These are phyloP conservation scores for Rallus limicola DNA, from an alignment of 2,113 vertebrate genomes.

Conservation along the genomic window DNA sequence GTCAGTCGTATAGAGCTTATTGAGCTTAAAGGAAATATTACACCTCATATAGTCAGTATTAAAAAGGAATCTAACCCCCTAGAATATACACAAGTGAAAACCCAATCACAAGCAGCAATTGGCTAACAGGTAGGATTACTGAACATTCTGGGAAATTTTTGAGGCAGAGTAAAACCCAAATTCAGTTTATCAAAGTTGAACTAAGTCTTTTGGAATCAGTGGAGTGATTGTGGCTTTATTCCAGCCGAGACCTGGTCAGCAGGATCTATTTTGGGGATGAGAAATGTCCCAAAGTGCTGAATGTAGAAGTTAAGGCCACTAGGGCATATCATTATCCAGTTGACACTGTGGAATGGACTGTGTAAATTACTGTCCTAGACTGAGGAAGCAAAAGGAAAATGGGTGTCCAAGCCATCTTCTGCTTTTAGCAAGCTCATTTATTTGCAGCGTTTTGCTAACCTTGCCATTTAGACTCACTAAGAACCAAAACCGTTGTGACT, in stretches of 20 bases:
- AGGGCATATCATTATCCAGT: neutral
- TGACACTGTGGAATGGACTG: neutral
- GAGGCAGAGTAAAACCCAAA: neutral
- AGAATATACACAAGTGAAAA: neutral
- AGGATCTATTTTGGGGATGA: neutral
- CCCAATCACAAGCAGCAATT: neutral
- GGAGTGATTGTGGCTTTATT: neutral
- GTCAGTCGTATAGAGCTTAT: neutral
- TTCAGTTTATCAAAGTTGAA: neutral
- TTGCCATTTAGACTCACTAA: neutral
- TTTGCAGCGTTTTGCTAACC: constrained; percentile 36
- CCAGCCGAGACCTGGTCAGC: neutral
- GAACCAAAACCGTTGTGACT: neutral
- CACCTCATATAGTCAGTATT: neutral
- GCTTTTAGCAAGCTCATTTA: constrained; percentile 34
- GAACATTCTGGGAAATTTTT: neutral
- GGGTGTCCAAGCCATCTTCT: neutral
- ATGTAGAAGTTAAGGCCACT: neutral
- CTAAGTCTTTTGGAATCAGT: neutral
- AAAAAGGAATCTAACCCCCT: neutral
- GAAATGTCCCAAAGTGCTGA: constrained; percentile 21
- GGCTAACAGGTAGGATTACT: neutral
- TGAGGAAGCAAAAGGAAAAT: neutral
- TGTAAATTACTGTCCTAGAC: neutral
- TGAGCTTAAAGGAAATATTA: neutral